Conservation (phyloP, 2,797 vertebrate genomes). For the Phylloscopus collybita region DNA sequence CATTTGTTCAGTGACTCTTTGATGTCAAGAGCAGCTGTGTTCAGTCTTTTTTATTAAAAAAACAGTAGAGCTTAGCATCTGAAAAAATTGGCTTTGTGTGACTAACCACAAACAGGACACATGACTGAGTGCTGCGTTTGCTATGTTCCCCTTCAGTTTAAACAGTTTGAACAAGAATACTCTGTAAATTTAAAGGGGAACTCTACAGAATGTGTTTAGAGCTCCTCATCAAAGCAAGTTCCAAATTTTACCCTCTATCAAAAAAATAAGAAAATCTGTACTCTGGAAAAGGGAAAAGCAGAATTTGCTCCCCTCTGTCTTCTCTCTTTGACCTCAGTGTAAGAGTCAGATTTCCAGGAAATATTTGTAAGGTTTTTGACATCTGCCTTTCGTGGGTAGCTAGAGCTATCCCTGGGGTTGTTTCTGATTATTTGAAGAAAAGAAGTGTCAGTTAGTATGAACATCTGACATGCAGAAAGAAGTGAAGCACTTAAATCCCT, state of each 20-base stretch:
- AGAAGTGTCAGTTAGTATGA: neutral
- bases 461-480: neutral
- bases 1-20: neutral
- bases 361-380: neutral
- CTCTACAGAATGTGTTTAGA: neutral
- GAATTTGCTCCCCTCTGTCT: neutral
- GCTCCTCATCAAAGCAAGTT: neutral
- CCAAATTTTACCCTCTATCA: neutral
- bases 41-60: neutral
- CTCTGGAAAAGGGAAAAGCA: neutral
- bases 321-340: neutral
- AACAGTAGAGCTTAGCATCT: neutral
- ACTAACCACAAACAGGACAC: constrained; percentile 33
- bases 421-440: neutral
- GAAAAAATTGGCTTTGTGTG: constrained; percentile 44
- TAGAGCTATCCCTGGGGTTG: neutral
- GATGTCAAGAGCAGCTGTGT: constrained; percentile 41
- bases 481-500: neutral
- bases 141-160: neutral
- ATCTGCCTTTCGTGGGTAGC: neutral
- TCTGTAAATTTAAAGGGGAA: constrained; percentile 20
- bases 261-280: neutral
- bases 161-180: neutral
- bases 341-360: constrained; percentile 23
- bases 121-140: constrained; percentile 38